A percentile compares a stretch with the other conserved stretches of the same genome.
Evolutionary conservation across 1,140 invertebrate species (phyloP).

Genomic region (Drosophila kepulauana): DNA sequence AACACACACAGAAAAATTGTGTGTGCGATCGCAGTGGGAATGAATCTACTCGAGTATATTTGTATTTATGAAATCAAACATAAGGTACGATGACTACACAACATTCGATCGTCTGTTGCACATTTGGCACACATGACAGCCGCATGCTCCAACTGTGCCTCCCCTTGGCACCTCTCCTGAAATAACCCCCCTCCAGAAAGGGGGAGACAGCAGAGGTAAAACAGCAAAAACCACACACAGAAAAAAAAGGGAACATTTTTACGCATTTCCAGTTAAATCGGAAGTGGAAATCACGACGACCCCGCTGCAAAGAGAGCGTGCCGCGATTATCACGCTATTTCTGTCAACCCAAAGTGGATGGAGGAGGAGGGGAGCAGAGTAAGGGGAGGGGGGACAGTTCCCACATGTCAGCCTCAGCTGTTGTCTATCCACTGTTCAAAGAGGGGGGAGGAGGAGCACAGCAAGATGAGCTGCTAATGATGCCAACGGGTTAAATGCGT

Average conservation of each 20-base stretch:
- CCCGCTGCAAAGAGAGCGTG: conserved; percentile 55
- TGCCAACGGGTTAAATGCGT: conserved; percentile 78
- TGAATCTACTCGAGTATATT: conserved; percentile 21
- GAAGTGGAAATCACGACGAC: conserved; percentile 74
- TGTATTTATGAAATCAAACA: conserved; percentile 83
- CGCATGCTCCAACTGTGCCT: conserved; percentile 59
- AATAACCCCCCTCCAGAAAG: background rate
- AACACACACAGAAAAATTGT: conserved; percentile 2
- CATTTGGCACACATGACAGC: conserved; percentile 82
- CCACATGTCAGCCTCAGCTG: conserved; percentile 40
- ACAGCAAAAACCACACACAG: conserved; percentile 54
- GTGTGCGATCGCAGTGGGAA: conserved; percentile 23
- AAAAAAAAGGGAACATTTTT: conserved; percentile 63
- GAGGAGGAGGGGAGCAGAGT: background rate
- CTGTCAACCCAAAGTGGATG: conserved; percentile 50
- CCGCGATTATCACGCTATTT: conserved; percentile 81
- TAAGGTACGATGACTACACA: conserved; percentile 60
- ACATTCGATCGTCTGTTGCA: conserved; percentile 70
- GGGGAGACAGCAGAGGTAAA: background rate
- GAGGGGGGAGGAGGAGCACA: background rate
- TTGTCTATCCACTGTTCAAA: background rate
- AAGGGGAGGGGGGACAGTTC: conserved; percentile 1
- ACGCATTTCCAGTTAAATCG: conserved; percentile 81
- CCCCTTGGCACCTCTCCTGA: background rate
- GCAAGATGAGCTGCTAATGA: conserved; percentile 73